Percentiles rank a stretch among this genome's conserved stretches.
Evolutionary conservation across 2,113 vertebrate species (phyloP).

Genomic region (Pycnonotus jocosus): DNA sequence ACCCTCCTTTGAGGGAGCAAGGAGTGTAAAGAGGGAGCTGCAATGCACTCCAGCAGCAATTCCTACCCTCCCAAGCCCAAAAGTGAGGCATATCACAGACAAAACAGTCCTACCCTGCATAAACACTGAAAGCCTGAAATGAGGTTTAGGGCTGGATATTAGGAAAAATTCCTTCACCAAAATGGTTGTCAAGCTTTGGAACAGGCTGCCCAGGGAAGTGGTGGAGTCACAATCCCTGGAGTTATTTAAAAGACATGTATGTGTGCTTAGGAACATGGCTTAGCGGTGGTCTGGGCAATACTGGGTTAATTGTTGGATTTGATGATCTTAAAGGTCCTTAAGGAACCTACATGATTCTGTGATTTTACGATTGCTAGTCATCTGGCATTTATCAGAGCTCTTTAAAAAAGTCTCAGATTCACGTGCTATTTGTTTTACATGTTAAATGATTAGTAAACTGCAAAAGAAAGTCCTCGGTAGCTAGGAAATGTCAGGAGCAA

Average conservation of each 20-base stretch:
- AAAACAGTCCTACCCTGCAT: not conserved
- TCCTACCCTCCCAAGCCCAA: not conserved
- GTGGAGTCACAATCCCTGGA: not conserved
- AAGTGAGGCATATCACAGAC: not conserved
- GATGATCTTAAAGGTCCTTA: not conserved
- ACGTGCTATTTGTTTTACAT: not conserved
- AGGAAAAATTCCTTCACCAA: not conserved
- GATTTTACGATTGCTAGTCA: not conserved
- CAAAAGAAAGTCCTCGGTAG: not conserved
- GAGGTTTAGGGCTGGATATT: not conserved
- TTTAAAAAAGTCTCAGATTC: not conserved
- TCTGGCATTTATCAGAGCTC: not conserved
- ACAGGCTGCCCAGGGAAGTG: not conserved
- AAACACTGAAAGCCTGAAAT: not conserved
- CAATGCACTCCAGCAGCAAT: not conserved
- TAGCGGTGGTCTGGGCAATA: not conserved
- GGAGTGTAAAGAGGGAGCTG: not conserved
- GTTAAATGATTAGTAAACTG: not conserved
- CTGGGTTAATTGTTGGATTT: not conserved
- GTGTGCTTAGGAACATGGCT: not conserved
- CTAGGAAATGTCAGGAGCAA: slow-evolving; percentile 16
- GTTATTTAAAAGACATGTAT: not conserved
- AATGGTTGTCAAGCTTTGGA: not conserved
- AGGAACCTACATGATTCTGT: not conserved
- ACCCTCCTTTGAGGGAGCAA: not conserved